Evolutionary conservation across 2,888 invertebrate species (phyloP).

Genomic region (Chrysolina oricalcia): DNA sequence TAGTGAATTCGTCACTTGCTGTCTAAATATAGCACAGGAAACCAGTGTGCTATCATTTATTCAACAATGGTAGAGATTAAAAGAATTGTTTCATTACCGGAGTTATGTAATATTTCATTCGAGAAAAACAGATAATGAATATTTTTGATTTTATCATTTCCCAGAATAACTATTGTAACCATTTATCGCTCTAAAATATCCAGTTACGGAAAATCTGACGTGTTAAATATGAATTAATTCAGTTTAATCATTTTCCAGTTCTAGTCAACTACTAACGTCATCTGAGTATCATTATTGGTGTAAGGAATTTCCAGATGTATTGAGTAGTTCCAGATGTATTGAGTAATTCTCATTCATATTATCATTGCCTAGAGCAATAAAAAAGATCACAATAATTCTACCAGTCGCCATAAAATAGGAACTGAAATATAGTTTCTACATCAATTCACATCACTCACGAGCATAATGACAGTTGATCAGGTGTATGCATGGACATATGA

Average conservation of each 20-base stretch:
- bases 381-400: too few relatives aligned
- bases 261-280: too few relatives aligned
- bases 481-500: too few relatives aligned
- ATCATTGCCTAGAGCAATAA: too few relatives aligned
- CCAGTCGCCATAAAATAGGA: too few relatives aligned
- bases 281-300: too few relatives aligned
- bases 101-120: slow-evolving; percentile 6
- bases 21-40: slow-evolving; percentile 3
- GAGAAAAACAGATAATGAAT: slow-evolving; percentile 20
- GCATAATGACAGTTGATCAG: too few relatives aligned
- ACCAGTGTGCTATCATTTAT: neutral
- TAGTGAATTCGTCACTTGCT: neutral
- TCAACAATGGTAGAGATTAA: neutral
- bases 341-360: too few relatives aligned
- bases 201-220: slow-evolving; percentile 1
- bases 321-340: too few relatives aligned
- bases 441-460: too few relatives aligned
- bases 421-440: too few relatives aligned
- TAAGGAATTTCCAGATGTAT: too few relatives aligned
- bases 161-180: neutral
- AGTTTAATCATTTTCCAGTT: slow-evolving; percentile 8
- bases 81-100: slow-evolving; percentile 1
- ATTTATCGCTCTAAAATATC: slow-evolving; percentile 10
- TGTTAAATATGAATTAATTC: neutral
- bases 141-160: slow-evolving; percentile 11